Percentiles rank a stretch among this genome's conserved stretches.
These are phyloP conservation scores for Anoplopoma fimbria DNA, from an alignment of 2,113 vertebrate genomes.

Conservation along the genomic window DNA sequence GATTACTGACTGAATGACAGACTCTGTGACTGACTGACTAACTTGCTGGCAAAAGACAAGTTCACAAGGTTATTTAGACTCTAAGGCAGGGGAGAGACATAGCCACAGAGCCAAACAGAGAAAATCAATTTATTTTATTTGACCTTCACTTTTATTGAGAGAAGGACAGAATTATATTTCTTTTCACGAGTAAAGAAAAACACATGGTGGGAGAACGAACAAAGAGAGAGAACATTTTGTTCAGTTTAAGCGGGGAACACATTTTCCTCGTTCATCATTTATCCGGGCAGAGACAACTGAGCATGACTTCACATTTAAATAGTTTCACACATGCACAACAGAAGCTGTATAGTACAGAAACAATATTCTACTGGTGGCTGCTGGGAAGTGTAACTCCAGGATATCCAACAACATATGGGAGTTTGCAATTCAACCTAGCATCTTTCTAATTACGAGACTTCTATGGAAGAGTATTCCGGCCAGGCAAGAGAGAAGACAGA, in stretches of 20 bases:
- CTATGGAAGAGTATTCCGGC: no score
- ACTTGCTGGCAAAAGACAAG: slow-evolving; percentile 20
- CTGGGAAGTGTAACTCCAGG: background rate
- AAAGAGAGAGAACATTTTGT: slow-evolving; percentile 23
- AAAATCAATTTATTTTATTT: background rate
- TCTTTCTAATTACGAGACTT: background rate
- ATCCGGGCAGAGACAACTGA: background rate
- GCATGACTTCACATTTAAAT: slow-evolving; percentile 26
- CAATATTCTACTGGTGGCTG: background rate
- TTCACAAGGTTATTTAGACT: slow-evolving; percentile 15
- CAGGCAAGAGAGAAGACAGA: background rate
- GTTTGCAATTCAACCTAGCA: background rate
- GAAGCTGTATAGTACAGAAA: background rate
- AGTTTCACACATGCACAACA: slow-evolving; percentile 13
- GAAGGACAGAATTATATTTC: background rate
- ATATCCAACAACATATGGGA: no score
- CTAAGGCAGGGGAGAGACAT: no score
- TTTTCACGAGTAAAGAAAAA: background rate
- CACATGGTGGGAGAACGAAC: background rate
- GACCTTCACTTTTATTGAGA: background rate
- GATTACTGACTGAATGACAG: slow-evolving; percentile 31
- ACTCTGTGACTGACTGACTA: slow-evolving; percentile 11
- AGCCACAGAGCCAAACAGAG: background rate
- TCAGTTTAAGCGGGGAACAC: slow-evolving; percentile 23
- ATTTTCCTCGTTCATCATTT: slow-evolving; percentile 4